Evolutionary conservation across 2,113 vertebrate species (phyloP).

Genomic region (Maccullochella peelii): DNA sequence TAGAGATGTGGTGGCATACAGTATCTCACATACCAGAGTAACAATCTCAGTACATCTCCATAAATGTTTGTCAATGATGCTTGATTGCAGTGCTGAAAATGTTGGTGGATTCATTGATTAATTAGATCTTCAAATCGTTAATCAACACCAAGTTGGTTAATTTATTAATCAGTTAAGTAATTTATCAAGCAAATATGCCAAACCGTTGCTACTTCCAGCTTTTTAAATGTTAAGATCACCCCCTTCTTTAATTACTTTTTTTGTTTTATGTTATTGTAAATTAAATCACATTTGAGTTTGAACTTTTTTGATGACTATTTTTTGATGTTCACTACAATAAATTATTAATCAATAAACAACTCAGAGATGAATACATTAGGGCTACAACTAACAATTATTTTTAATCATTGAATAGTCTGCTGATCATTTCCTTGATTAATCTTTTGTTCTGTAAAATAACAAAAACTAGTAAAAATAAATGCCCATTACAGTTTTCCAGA

Average conservation of each 20-base stretch:
- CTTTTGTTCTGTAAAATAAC: too few relatives aligned
- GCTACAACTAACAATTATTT: too few relatives aligned
- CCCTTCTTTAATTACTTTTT: background rate
- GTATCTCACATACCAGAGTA: background rate
- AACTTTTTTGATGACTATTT: background rate
- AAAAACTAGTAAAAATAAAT: too few relatives aligned
- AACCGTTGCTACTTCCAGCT: background rate
- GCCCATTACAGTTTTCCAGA: background rate
- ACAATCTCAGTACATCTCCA: background rate
- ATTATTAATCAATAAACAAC: background rate
- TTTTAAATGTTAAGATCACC: background rate
- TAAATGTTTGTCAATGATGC: too few relatives aligned
- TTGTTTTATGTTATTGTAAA: background rate
- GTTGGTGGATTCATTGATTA: too few relatives aligned
- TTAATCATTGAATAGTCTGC: background rate
- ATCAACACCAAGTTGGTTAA: too few relatives aligned
- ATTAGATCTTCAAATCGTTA: too few relatives aligned
- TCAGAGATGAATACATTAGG: background rate
- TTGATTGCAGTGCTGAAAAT: too few relatives aligned
- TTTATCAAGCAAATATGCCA: background rate
- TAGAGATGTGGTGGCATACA: background rate
- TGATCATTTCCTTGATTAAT: background rate
- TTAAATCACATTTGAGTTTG: background rate
- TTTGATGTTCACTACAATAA: background rate
- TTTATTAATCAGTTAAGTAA: too few relatives aligned